These are phyloP conservation scores for Actias luna DNA, from an alignment of 2,888 invertebrate species.

Conservation along the genomic window DNA sequence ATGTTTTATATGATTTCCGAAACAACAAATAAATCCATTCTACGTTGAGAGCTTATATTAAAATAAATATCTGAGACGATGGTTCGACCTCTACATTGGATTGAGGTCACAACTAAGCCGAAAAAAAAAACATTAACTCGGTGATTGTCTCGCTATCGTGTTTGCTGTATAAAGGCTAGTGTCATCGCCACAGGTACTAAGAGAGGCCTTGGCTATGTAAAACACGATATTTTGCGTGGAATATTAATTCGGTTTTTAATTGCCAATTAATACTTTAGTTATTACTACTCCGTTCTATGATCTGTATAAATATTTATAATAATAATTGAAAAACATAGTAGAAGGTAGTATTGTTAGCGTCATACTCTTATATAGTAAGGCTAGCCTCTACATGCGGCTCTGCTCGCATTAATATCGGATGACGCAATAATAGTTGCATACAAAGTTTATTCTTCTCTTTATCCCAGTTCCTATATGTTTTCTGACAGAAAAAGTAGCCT, in stretches of 20 bases:
- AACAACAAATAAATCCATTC: neutral
- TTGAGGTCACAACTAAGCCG: slow-evolving; percentile 15
- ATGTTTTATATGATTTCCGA: neutral
- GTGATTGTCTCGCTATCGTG: slow-evolving; percentile 21
- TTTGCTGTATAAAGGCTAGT: slow-evolving; percentile 23
- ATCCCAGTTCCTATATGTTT: no score
- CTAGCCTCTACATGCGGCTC: neutral
- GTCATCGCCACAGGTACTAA: slow-evolving; percentile 27
- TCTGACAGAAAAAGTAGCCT: no score
- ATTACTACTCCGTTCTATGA: neutral
- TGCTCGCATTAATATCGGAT: neutral
- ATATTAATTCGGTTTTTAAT: slow-evolving; percentile 14
- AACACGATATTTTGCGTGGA: slow-evolving; percentile 27
- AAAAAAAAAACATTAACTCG: slow-evolving; percentile 20
- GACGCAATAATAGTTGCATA: no score
- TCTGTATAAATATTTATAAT: neutral
- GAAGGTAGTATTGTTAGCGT: neutral
- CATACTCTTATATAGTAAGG: neutral
- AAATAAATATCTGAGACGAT: slow-evolving; percentile 1
- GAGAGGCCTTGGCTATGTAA: slow-evolving; percentile 26
- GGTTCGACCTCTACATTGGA: slow-evolving; percentile 15
- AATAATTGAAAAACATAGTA: neutral
- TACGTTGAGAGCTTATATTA: neutral
- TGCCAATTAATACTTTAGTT: slow-evolving; percentile 1
- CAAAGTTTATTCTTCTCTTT: no score